Conservation (phyloP, 2,888 invertebrate genomes). For the Trichopoda pennipes region DNA sequence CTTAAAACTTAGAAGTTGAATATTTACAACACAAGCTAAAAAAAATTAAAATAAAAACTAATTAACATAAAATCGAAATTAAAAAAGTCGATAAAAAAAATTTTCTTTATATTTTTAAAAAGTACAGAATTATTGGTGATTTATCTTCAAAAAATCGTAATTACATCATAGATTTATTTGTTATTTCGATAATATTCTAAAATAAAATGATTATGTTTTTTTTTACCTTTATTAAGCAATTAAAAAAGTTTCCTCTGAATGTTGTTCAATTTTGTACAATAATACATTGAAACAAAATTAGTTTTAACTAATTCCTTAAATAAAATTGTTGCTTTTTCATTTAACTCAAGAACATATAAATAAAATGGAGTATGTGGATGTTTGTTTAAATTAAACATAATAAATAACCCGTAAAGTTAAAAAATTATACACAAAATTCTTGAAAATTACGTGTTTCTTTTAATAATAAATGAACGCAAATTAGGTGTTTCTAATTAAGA, state of each 20-base stretch:
- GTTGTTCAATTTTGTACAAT: conserved; percentile 36
- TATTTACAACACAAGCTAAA: conserved; percentile 59
- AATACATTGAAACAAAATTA: conserved; percentile 46
- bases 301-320: conserved; percentile 59
- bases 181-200: conserved; percentile 10
- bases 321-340: conserved; percentile 66
- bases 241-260: conserved; percentile 54
- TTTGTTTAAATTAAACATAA: conserved; percentile 76
- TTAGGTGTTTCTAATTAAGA: no score
- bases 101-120: conserved; percentile 68
- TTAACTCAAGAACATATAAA: conserved; percentile 67
- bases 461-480: not conserved
- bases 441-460: not conserved
- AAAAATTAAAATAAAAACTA: conserved; percentile 71
- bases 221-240: conserved; percentile 52
- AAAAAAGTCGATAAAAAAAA: conserved; percentile 72
- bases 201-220: conserved; percentile 44
- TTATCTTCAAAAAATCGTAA: conserved; percentile 16
- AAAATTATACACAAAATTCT: conserved; percentile 9
- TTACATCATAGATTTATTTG: conserved; percentile 47
- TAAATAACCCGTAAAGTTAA: conserved; percentile 61
- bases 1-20: conserved; percentile 26
- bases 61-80: conserved; percentile 70
- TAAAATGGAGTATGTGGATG: conserved; percentile 74
- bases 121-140: conserved; percentile 27